Conservation (phyloP, 2,113 vertebrate genomes). For the Raja brachyura region DNA sequence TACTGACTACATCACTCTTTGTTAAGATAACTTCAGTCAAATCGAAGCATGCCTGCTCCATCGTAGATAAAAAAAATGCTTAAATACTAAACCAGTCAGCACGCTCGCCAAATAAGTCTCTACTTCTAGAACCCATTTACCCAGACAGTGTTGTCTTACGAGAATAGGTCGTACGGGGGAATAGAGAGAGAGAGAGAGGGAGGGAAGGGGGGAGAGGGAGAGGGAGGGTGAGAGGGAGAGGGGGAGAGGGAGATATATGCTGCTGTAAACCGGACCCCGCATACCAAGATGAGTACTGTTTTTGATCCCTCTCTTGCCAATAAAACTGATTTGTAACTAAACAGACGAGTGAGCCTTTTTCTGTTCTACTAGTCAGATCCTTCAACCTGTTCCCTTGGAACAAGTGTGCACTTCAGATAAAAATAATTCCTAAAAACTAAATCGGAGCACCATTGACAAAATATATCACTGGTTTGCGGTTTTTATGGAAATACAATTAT, state of each 20-base stretch:
- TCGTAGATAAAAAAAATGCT: background rate
- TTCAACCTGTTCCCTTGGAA: background rate
- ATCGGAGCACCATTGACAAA: background rate
- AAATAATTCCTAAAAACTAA: constrained; percentile 12
- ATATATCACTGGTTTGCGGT: background rate
- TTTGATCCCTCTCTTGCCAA: too few species aligned
- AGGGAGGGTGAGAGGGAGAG: too few species aligned
- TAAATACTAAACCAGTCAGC: constrained; percentile 6
- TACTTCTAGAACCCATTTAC: background rate
- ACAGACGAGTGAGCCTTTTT: too few species aligned
- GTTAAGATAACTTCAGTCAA: constrained; percentile 25
- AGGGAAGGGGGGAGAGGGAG: too few species aligned
- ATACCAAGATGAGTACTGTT: too few species aligned
- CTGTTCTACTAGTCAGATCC: too few species aligned
- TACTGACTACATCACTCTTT: background rate
- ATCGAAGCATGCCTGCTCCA: background rate
- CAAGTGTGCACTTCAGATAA: background rate
- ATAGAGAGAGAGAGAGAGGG: too few species aligned
- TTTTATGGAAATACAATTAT: too few species aligned
- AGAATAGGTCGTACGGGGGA: too few species aligned
- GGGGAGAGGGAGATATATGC: too few species aligned
- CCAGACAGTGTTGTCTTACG: background rate
- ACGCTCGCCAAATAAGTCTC: background rate
- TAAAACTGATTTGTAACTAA: too few species aligned
- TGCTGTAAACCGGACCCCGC: too few species aligned